Conservation (phyloP, 2,888 invertebrate genomes). For the Maniola hyperantus region DNA sequence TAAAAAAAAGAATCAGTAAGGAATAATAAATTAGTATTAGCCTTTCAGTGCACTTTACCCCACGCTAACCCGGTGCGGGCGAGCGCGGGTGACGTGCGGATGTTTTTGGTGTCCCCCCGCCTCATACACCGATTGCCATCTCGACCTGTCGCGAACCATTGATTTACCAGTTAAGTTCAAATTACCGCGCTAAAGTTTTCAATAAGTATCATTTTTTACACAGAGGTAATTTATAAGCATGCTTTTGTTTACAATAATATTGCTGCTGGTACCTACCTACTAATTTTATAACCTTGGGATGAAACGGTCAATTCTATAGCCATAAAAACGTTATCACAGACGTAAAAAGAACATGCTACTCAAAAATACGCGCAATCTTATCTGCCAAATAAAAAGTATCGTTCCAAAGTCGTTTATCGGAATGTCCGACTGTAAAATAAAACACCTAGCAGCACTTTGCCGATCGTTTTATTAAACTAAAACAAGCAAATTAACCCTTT, state of each 20-base stretch:
- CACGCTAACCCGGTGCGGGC: too few species aligned
- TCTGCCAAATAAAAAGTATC: conserved; percentile 7
- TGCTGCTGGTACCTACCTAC: neutral
- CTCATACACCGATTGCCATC: too few species aligned
- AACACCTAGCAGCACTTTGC: conserved; percentile 33
- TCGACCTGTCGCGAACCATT: too few species aligned
- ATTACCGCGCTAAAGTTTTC: neutral
- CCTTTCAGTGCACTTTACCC: too few species aligned
- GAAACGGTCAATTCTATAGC: neutral
- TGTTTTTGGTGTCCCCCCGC: too few species aligned
- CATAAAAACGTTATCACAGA: neutral
- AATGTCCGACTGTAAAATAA: conserved; percentile 23
- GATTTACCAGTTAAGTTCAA: neutral
- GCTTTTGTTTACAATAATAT: neutral
- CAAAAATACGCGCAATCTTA: conserved; percentile 16
- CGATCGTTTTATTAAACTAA: conserved; percentile 35
- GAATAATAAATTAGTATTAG: neutral
- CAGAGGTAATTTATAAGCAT: neutral
- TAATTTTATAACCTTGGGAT: neutral
- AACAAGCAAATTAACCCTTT: conserved; percentile 14
- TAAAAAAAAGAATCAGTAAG: neutral
- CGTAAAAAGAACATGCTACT: neutral
- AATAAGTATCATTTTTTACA: neutral
- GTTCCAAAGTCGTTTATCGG: conserved; percentile 18
- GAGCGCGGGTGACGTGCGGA: too few species aligned